Percentiles rank a stretch among this genome's conserved stretches.
phyloP scores from a whole-genome alignment of 2,113 vertebrate genomes.

The Ploceus nigricollis region DNA sequence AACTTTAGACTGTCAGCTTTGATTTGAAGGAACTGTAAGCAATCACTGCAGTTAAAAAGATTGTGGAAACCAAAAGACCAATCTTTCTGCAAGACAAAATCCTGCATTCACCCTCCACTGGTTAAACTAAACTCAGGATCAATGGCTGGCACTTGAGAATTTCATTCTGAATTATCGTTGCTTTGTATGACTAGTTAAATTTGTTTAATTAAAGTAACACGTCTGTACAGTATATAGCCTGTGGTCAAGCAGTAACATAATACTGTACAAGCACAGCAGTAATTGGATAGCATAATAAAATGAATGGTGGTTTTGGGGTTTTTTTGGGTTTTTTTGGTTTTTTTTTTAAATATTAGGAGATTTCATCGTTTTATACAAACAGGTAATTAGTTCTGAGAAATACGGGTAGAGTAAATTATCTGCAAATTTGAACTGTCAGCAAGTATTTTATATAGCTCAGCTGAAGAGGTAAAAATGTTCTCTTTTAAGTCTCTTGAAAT shows the following conservation, averaged over 20 bases:
- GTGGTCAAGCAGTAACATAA: slow-evolving; percentile 71
- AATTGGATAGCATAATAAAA: slow-evolving; percentile 80
- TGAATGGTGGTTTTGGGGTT: slow-evolving; percentile 28
- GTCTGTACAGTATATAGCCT: slow-evolving; percentile 73
- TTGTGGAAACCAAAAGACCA: neutral
- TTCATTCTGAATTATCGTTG: slow-evolving; percentile 52
- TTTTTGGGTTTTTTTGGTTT: too few relatives aligned
- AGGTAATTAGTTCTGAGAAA: slow-evolving; percentile 80
- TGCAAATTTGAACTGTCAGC: slow-evolving; percentile 74
- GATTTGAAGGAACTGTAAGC: neutral
- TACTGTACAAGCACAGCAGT: slow-evolving; percentile 68
- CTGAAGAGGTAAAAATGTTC: slow-evolving; percentile 45
- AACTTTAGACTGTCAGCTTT: neutral
- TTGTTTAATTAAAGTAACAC: slow-evolving; percentile 80
- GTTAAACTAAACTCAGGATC: neutral
- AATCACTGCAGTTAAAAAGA: neutral
- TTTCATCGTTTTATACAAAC: slow-evolving; percentile 76
- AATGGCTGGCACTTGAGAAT: neutral
- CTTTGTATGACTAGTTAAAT: slow-evolving; percentile 68
- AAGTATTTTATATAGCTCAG: slow-evolving; percentile 68
- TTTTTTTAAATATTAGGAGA: slow-evolving; percentile 73
- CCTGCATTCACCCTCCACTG: neutral
- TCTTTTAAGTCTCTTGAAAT: slow-evolving; percentile 53
- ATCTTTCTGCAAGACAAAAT: neutral
- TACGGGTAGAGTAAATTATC: slow-evolving; percentile 72